phyloP scores from a whole-genome alignment of 2,888 invertebrate genomes.

The Harmothoe impar region DNA sequence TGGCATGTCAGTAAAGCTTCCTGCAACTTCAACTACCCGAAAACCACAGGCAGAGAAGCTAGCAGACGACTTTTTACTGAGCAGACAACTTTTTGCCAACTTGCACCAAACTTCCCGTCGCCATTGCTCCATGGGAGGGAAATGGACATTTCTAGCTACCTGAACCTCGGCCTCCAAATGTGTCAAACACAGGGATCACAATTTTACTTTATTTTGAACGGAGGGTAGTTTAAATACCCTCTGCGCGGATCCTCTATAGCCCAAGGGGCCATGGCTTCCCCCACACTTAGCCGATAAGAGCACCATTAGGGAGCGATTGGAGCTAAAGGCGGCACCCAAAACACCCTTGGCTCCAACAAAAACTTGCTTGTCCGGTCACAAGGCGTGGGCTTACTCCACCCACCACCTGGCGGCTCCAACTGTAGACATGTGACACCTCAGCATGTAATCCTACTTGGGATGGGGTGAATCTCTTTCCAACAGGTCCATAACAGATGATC shows the following conservation, averaged over 20 bases:
- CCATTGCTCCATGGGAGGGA: neutral
- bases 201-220: too few relatives aligned
- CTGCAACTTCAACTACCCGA: neutral
- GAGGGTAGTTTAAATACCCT: too few relatives aligned
- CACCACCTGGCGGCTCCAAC: too few relatives aligned
- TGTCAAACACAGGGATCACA: too few relatives aligned
- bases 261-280: neutral
- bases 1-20: neutral
- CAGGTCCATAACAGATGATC: too few relatives aligned
- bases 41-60: neutral
- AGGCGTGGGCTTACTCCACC: too few relatives aligned
- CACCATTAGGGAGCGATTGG: slow-evolving; percentile 30
- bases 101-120: too few relatives aligned
- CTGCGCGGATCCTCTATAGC: neutral
- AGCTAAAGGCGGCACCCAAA: slow-evolving; percentile 18
- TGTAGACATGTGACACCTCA: neutral
- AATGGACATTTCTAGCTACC: neutral
- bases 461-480: too few relatives aligned
- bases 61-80: neutral
- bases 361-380: neutral
- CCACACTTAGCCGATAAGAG: neutral
- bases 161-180: neutral
- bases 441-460: too few relatives aligned
- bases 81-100: neutral
- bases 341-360: slow-evolving; percentile 13